These are phyloP conservation scores for Onthophagus taurus DNA, from an alignment of 1,140 invertebrate genomes.

Conservation along the genomic window DNA sequence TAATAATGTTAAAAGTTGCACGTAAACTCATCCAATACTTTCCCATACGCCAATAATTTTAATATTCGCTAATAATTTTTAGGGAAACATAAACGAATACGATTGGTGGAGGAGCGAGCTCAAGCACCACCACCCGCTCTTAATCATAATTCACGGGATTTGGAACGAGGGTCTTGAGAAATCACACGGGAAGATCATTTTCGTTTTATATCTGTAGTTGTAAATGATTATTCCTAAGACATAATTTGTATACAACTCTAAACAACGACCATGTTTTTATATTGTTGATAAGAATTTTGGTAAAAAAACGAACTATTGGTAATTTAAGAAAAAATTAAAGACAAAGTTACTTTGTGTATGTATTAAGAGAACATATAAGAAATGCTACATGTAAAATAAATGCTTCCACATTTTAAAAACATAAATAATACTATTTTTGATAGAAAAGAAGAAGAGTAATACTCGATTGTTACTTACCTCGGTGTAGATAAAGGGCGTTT, in stretches of 20 bases:
- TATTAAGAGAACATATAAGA: no score
- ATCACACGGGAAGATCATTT: no score
- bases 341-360: no score
- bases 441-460: constrained; percentile 8
- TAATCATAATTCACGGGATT: constrained; percentile 15
- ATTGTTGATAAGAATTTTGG: constrained; percentile 6
- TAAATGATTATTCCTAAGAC: constrained; percentile 11
- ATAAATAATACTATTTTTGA: constrained; percentile 12
- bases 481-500: neutral
- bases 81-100: constrained; percentile 12
- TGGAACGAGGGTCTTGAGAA: constrained; percentile 23
- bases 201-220: neutral
- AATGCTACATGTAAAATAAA: constrained; percentile 7
- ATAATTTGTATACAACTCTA: constrained; percentile 4
- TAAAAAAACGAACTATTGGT: no score
- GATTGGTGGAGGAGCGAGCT: constrained; percentile 6
- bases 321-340: no score
- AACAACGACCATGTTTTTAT: constrained; percentile 12
- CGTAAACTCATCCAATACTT: constrained; percentile 43
- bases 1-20: constrained; percentile 73
- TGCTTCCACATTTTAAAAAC: constrained; percentile 10
- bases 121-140: neutral
- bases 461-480: neutral
- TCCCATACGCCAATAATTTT: neutral
- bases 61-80: constrained; percentile 2